phyloP scores from a whole-genome alignment of 2,113 vertebrate species.

The Sporophila hypoxantha region DNA sequence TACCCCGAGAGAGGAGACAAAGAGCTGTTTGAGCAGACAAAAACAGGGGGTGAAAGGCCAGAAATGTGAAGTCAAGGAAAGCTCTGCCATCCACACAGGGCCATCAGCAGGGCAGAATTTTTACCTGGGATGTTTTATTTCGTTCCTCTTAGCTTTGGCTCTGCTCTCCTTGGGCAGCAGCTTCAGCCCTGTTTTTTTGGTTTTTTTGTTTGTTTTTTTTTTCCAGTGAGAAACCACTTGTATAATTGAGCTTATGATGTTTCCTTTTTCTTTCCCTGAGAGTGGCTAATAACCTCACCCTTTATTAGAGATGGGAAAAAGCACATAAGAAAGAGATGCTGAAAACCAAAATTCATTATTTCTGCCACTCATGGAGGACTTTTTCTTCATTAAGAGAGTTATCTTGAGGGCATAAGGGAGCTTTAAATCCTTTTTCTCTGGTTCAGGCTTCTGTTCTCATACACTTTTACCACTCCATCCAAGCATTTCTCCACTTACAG shows the following conservation, averaged over 20 bases:
- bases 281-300: conserved; percentile 19
- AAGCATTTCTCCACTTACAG: neutral
- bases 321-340: conserved; percentile 3
- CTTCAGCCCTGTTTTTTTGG: neutral
- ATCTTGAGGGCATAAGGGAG: conserved; percentile 7
- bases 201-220: neutral
- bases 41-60: neutral
- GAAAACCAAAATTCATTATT: conserved; percentile 43
- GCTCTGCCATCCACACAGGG: neutral
- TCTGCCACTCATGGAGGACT: conserved; percentile 17
- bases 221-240: neutral
- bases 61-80: neutral
- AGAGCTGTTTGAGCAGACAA: neutral
- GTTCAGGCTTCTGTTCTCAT: neutral
- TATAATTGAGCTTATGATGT: neutral
- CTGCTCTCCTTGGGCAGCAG: neutral
- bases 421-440: conserved; percentile 18
- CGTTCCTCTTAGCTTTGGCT: neutral
- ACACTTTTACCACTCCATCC: neutral
- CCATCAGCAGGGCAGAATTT: neutral
- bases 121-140: neutral
- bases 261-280: neutral
- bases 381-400: conserved; percentile 9
- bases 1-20: neutral
- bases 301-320: conserved; percentile 33